A percentile compares a stretch with the other conserved stretches of the same genome.
Evolutionary conservation across 2,113 vertebrate genomes (phyloP).

Genomic region (Pterocles orientalis): DNA sequence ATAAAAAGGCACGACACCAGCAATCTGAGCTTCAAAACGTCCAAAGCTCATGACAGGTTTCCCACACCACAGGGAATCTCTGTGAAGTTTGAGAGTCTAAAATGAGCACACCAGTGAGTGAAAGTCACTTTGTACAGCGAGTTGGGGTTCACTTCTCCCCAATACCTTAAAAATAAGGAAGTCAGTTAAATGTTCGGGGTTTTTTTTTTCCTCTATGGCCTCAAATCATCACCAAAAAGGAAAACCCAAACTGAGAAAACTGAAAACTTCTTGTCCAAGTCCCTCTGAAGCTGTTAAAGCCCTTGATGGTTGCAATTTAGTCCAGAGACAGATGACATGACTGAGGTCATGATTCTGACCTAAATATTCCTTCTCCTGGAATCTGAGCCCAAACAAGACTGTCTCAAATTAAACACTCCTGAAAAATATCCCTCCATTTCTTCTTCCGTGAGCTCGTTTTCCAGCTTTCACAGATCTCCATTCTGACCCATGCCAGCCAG

Average conservation of each 20-base stretch:
- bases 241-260: neutral
- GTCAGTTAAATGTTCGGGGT: neutral
- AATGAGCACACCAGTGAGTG: neutral
- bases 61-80: constrained; percentile 5
- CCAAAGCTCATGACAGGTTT: neutral
- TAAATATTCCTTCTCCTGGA: neutral
- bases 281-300: neutral
- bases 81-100: neutral
- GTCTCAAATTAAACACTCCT: neutral
- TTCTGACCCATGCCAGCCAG: neutral
- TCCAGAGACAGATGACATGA: neutral
- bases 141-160: neutral
- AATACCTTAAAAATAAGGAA: neutral
- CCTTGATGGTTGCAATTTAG: neutral
- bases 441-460: neutral
- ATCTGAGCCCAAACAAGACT: neutral
- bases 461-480: neutral
- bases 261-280: neutral
- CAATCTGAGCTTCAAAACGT: neutral
- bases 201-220: neutral
- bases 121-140: neutral
- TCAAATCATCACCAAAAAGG: neutral
- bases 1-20: neutral
- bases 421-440: neutral
- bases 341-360: neutral